Evolutionary conservation across 1,140 invertebrate genomes (phyloP).

Genomic region (Ectropis grisescens): DNA sequence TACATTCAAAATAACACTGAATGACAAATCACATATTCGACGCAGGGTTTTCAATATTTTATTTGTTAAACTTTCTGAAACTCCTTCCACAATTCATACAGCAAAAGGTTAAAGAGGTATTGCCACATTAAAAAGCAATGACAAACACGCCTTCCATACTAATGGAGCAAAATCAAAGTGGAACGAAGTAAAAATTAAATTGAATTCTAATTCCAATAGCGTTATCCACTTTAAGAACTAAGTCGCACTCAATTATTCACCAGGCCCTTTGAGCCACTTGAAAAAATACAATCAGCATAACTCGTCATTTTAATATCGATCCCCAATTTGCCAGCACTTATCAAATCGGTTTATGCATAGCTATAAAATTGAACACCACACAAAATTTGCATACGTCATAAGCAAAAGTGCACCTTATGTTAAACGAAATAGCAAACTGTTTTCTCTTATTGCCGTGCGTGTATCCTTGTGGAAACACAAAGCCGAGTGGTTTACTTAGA

Average conservation of each 20-base stretch:
- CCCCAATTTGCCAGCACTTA: conserved; percentile 66
- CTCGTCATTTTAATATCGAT: conserved; percentile 67
- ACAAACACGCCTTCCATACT: too few species aligned
- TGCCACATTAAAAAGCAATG: too few species aligned
- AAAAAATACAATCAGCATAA: conserved; percentile 70
- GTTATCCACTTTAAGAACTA: too few species aligned
- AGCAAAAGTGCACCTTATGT: conserved; percentile 35
- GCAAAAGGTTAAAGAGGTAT: too few species aligned
- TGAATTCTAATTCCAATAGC: too few species aligned
- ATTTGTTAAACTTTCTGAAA: too few species aligned
- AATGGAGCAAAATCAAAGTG: too few species aligned
- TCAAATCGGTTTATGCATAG: conserved; percentile 64
- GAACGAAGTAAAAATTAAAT: too few species aligned
- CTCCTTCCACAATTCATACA: too few species aligned
- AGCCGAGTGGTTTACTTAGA: conserved; percentile 61
- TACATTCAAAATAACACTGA: too few species aligned
- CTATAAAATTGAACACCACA: conserved; percentile 42
- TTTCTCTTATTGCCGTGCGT: conserved; percentile 40
- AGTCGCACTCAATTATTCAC: conserved; percentile 62
- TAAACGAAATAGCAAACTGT: conserved; percentile 23
- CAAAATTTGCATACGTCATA: conserved; percentile 14
- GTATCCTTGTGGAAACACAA: conserved; percentile 41
- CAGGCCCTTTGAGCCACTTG: conserved; percentile 52
- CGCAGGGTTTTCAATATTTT: too few species aligned
- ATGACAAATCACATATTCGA: too few species aligned